phyloP scores from a whole-genome alignment of 2,797 vertebrate genomes.

The Hyperoplus lanceolatus region DNA sequence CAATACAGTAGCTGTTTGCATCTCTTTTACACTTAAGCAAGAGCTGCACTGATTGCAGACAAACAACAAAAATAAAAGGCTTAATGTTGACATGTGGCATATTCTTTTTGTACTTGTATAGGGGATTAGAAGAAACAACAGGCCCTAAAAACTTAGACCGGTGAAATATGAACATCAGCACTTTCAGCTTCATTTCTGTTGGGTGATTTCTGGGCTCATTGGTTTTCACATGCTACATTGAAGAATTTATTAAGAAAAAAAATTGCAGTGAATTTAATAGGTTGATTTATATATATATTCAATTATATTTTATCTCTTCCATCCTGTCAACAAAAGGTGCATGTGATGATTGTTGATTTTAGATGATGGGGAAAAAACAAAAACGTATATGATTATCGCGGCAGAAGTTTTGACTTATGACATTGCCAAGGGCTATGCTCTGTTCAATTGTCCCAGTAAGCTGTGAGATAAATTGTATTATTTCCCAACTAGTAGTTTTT shows the following conservation, averaged over 20 bases:
- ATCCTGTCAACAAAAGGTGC: background rate
- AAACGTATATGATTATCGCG: background rate
- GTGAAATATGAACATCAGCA: background rate
- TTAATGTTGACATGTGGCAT: background rate
- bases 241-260: background rate
- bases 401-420: background rate
- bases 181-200: background rate
- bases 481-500: background rate
- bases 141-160: background rate
- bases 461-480: background rate
- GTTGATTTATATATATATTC: too few species aligned
- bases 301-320: background rate
- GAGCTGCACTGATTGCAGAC: background rate
- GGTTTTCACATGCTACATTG: background rate
- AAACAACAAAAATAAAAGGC: slow-evolving; percentile 41
- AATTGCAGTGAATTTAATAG: background rate
- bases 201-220: background rate
- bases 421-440: background rate
- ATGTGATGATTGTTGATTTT: background rate
- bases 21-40: background rate
- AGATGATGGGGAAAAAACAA: background rate
- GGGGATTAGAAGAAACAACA: background rate
- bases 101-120: slow-evolving; percentile 10
- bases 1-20: background rate
- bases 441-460: background rate